Evolutionary conservation across 2,113 vertebrate genomes (phyloP).

Genomic region (Zingel zingel): DNA sequence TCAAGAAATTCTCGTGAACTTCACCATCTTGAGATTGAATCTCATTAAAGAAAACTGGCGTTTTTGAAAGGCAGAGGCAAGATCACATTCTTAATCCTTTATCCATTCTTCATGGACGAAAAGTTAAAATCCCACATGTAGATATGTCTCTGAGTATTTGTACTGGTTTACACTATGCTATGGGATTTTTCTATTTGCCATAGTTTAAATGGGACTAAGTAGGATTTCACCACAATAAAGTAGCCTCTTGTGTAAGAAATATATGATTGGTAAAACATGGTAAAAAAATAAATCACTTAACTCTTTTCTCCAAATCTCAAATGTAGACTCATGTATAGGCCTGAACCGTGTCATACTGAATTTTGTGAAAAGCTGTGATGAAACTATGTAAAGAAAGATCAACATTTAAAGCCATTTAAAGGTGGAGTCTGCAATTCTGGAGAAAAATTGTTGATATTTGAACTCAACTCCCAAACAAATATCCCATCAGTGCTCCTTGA

Average conservation of each 20-base stretch:
- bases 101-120: neutral
- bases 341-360: neutral
- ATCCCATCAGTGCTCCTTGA: too few species aligned
- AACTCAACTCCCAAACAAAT: too few species aligned
- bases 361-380: neutral
- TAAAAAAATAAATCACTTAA: neutral
- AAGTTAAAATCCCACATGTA: conserved; percentile 7
- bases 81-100: neutral
- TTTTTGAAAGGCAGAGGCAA: neutral
- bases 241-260: neutral
- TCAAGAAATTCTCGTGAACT: conserved; percentile 7
- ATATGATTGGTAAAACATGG: neutral
- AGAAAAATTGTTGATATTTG: too few species aligned
- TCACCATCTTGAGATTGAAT: neutral
- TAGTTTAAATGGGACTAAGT: neutral
- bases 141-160: too few species aligned
- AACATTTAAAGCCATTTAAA: too few species aligned
- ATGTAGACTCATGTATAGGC: neutral
- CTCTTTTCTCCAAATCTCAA: neutral
- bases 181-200: neutral
- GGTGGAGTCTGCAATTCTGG: too few species aligned
- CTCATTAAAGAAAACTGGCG: neutral
- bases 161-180: neutral
- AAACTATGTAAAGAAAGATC: too few species aligned
- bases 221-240: neutral